Evolutionary conservation across 2,888 invertebrate species (phyloP).

Genomic region (Tiliacea citrago): DNA sequence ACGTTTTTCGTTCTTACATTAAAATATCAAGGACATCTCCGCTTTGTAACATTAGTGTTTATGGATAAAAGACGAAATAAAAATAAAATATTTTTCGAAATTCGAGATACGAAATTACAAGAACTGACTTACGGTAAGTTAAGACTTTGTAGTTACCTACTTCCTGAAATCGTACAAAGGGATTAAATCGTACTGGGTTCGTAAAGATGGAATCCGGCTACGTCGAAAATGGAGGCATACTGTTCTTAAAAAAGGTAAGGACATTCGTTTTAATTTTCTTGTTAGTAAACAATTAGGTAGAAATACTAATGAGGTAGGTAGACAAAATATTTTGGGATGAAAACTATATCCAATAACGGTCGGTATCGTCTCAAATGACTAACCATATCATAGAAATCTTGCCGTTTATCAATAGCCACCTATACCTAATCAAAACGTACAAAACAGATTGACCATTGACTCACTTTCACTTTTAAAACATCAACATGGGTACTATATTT

Average conservation of each 20-base stretch:
- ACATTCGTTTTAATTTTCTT: too few relatives aligned
- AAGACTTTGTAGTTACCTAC: background rate
- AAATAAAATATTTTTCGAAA: background rate
- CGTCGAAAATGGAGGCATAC: background rate
- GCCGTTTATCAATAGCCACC: background rate
- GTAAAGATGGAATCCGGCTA: slow-evolving; percentile 10
- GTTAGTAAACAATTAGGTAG: too few relatives aligned
- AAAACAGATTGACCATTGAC: background rate
- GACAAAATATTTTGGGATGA: background rate
- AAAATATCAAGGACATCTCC: background rate
- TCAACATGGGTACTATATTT: background rate
- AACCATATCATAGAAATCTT: background rate
- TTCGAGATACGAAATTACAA: slow-evolving; percentile 9
- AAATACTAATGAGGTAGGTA: background rate
- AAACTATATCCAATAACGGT: background rate
- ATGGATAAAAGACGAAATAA: background rate
- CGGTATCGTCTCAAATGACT: background rate
- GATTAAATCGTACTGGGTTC: background rate
- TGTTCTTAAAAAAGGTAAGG: too few relatives aligned
- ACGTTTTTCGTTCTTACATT: too few relatives aligned
- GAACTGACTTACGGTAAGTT: background rate
- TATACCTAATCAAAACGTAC: slow-evolving; percentile 3
- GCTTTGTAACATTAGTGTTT: background rate
- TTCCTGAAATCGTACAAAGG: slow-evolving; percentile 17
- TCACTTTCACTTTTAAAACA: slow-evolving; percentile 32